Evolutionary conservation across 2,888 invertebrate genomes (phyloP), one percentile per base, ranked within the genome.

Genomic region (Pyrochroa serraticornis): DNA sequence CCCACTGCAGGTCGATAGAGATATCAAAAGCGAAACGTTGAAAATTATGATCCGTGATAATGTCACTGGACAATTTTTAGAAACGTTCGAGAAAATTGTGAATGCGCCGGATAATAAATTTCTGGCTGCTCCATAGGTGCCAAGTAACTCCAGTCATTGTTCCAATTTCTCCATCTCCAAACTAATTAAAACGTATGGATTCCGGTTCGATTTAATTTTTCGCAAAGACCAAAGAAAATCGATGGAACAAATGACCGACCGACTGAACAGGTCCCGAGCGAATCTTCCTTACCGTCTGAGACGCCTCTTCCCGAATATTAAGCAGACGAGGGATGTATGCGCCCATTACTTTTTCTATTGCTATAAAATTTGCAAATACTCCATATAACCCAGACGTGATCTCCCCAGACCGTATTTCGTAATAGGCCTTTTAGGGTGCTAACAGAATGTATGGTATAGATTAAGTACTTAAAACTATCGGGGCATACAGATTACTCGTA

Each of bases 361-460:
- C 66, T 57, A 67, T 68, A 63, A 71, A 69, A 71, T 71, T 70
- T 70, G 69, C 70, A 70, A 71, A 71, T 67, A 68, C 64, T 64
- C 69, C 63, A 68, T 71, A 69, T 70, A 71, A 70, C 65, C 64
- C 59, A 58, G 63, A 71, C 70, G 68, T 71, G 69, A 67, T 67
- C 68, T 37, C 57, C n/a, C 39, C 33, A 14, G 43, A 44, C 33
- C 53, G 56, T 61, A 48, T 53, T 58, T 50, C 52, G 37, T 62
- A 63, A 62, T 62, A 55, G 55, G 47, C 31, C 42, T 57, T 59
- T 60, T 52, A 48, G 47, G 31, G 47, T 52, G 47, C 44, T 54
- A 51, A 60, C 45, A 47, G 41, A 51, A 51, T 48, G 51, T 51
- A 55, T 59, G 53, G 42, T 54, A 50, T 54, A 59, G 49, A 59